Base-by-base conservation (phyloP, 2,113 vertebrate species). In the Sorex fumeus region DNA sequence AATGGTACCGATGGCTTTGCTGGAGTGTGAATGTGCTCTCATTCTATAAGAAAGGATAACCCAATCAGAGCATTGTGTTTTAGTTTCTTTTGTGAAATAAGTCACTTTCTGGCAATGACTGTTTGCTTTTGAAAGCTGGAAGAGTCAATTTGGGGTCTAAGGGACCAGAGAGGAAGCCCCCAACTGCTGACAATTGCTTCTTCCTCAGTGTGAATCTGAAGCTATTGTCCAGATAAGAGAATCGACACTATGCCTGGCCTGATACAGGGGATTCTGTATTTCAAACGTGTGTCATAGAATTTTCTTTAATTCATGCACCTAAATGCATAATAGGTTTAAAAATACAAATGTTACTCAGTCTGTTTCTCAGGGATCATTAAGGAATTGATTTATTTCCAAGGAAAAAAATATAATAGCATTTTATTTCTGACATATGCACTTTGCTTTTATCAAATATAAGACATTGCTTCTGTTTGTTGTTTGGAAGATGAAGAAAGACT, bases 21-120 rank as follows among this genome's bases (percentile, higher is more conserved):
- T 91, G 90, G 84, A 70, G 83, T 91, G 96, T 95, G 95, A 94
- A 87, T 84, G 86, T 93, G 82, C 92, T 96, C 85, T 96, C 97
- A 40, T 97, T 97, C 96, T 97, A 1, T 64, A 89, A 96, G 95
- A 94, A 94, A 93, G 93, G 90, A 67, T 94, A 94, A 94, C 95
- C 95, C 94, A 95, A 93, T 93, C 95, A 96, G 90, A 81, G 83
- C 80, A 95, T 81, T 95, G 96, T 96, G 96, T 95, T 97, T 96
- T 96, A 50, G 84, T 82, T 92, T 98, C 81, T 95, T 96, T 97
- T 84, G 92, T 96, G 94, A 97, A 97, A 96, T 96, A 97, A 79
- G 80, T 93, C 93, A 92, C 91, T 97, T 96, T 97, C 95, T 96
- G 95, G 95, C 66, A 83, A 95, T 96, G 96, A 94, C 96, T 89